Conservation (phyloP, 2,888 invertebrate species). For the Spicauda simplicius region DNA sequence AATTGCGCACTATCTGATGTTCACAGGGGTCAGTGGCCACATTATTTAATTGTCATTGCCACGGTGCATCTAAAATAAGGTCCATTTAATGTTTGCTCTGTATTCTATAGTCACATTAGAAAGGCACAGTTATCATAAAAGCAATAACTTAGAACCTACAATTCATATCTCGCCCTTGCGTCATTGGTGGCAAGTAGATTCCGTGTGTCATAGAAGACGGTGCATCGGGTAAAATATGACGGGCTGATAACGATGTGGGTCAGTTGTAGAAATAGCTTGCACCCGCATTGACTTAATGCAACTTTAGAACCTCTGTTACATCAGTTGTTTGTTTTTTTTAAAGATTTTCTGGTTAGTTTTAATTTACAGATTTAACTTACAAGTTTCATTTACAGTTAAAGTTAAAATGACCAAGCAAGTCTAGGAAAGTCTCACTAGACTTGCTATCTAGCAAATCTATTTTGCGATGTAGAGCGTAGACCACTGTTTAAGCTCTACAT, state of each 20-base stretch:
- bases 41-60: not conserved
- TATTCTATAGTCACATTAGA: not conserved
- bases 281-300: conserved; percentile 21
- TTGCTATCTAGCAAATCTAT: too few species aligned
- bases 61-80: not conserved
- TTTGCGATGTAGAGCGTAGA: too few species aligned
- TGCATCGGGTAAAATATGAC: conserved; percentile 29
- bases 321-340: too few species aligned
- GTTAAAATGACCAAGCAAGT: too few species aligned
- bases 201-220: conserved; percentile 26
- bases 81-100: not conserved
- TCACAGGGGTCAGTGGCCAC: not conserved
- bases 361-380: too few species aligned
- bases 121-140: not conserved
- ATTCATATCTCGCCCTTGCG: conserved; percentile 30
- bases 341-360: too few species aligned
- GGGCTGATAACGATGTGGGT: conserved; percentile 31
- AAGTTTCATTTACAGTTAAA: too few species aligned
- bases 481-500: too few species aligned
- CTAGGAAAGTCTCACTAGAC: too few species aligned
- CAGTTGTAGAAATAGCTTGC: conserved; percentile 29
- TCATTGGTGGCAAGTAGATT: conserved; percentile 27
- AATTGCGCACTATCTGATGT: not conserved
- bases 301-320: not conserved
- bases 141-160: conserved; percentile 18